Evolutionary conservation across 2,113 vertebrate species (phyloP), one percentile per base, ranked within the genome.

Genomic region (Mirza zaza): DNA sequence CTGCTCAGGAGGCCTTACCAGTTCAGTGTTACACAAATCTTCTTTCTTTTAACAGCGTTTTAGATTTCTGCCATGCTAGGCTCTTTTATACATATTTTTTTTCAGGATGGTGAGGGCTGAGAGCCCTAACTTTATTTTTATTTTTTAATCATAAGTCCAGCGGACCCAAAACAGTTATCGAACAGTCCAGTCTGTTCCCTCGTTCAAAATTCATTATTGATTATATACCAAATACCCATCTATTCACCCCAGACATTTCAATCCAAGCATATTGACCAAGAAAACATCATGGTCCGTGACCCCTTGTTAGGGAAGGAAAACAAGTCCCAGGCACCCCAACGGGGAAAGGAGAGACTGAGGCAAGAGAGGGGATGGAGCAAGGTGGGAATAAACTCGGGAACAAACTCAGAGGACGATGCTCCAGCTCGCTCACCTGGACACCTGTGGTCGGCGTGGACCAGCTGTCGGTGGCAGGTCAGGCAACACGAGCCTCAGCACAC

Each of bases 31-130:
- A 14, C 10, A 36, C 29, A 80, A 18, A 29, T 5, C 20, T 34
- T 2, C 55, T 6, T 11, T 67, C 59, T 68, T 15, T 17, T 1
- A 21, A 5, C 0, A 7, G 32, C 1, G 0, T 15, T 11, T n/a
- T 0, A 21, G 48, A 18, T 4, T 39, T 9, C 1, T 34, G 27
- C 13, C 6, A 0, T 6, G 12, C 11, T 12, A 36, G 20, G 12
- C 52, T 36, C 59, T 59, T 17, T 34, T n/a, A 55, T 11, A 10
- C 52, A 21, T 21, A 0, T 21, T 32, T 61, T 32, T 34, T 68
- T 81, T n/a, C 36, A 29, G 57, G 12, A 29, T 0, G 39, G 13
- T 42, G 10, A 23, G 36, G 11, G 8, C 34, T 50, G 25, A 68
- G 65, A 59, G 42, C 29, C 1, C 3, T 10, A 5, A 27, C 68